Evolutionary conservation across 2,888 invertebrate genomes (phyloP), one percentile per base, ranked within the genome.

Genomic region (Hecatera dysodea): DNA sequence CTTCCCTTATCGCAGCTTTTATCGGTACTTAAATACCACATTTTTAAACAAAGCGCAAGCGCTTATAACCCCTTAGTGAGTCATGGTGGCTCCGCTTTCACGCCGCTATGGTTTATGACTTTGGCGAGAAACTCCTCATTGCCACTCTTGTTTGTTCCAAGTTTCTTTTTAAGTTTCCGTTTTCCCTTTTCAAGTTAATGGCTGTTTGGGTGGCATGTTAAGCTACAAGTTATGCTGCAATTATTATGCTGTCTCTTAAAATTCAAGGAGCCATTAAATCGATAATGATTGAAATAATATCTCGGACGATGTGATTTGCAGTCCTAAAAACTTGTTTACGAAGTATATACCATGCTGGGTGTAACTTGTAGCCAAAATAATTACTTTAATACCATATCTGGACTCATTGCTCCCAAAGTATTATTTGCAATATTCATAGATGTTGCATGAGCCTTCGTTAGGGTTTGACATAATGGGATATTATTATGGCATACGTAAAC

Each of bases 21-120:
- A 70, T 48, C 56, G 63, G 61, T 65, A 71, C 63, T 50, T 65
- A 46, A 70, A 52, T 24, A 55, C 17, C 42, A 33, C 46, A 33
- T 39, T 63, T 66, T 56, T 33, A 62, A 71, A 78, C 72, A 74
- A 74, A 63, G 67, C 57, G 61, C 67, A 48, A 19, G 44, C 44
- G 69, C 59, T 36, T 59, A 53, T 71, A 73, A 70, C 75, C 79
- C 79, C 70, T 62, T 44, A 69, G 39, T 46, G 65, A 70, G 71
- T 73, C 72, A 64, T 60, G 71, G 73, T 64, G 50, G 29, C 62
- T 22, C 39, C 69, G 46, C 80, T 83, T 84, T 84, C 84, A 68
- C 82, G 27, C 59, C 75, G 82, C 84, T 63, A 81, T 84, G 82
- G 36, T 84, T 75, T 79, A 82, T 76, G 84, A 75, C 60, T 67